phyloP scores from a whole-genome alignment of 2,797 vertebrate genomes.

The Etheostoma perlongum region DNA sequence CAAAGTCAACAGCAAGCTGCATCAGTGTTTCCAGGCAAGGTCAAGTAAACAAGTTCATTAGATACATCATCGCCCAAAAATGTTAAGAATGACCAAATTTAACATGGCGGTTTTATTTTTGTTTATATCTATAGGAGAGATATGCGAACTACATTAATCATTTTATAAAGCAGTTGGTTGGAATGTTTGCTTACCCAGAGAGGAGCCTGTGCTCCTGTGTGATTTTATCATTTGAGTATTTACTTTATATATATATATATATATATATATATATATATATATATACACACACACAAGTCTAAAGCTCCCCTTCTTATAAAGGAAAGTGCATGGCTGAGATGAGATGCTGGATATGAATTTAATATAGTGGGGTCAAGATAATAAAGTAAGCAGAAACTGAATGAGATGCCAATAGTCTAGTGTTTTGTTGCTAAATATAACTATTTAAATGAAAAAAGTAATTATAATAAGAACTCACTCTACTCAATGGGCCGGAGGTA shows the following conservation, averaged over 20 bases:
- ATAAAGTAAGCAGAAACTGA: not conserved
- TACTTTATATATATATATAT: not conserved
- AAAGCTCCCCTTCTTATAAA: not conserved
- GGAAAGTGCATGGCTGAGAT: not conserved
- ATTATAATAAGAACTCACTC: not conserved
- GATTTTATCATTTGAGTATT: not conserved
- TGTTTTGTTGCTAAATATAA: not conserved
- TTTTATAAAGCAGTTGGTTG: not conserved
- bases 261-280: no score
- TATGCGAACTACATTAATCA: slow-evolving; percentile 9
- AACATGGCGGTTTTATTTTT: not conserved
- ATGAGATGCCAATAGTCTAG: not conserved
- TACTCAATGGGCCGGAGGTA: not conserved
- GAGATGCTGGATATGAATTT: not conserved
- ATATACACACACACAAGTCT: no score
- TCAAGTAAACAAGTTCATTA: slow-evolving; percentile 26
- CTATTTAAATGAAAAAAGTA: not conserved
- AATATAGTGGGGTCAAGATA: not conserved
- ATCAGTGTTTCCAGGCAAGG: slow-evolving; percentile 3
- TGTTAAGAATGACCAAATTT: slow-evolving; percentile 10
- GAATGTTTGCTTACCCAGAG: slow-evolving; percentile 1
- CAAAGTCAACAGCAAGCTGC: slow-evolving; percentile 16
- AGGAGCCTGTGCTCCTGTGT: not conserved
- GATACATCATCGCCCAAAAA: not conserved
- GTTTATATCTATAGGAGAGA: not conserved